Evolutionary conservation across 2,113 vertebrate species (phyloP).

Genomic region (Serinus canaria): DNA sequence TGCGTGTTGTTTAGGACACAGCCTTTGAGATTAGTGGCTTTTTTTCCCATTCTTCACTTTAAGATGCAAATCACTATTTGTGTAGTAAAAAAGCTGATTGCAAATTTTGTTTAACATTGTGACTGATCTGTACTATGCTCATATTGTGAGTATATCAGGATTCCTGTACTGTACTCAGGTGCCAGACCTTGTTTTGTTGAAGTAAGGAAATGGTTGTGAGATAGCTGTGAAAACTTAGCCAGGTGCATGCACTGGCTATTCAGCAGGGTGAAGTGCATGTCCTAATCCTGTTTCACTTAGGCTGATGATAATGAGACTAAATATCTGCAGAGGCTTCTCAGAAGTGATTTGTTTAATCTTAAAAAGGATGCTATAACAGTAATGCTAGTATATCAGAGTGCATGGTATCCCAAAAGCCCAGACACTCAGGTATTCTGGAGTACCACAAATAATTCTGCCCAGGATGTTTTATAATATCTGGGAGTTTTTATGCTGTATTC

Average conservation of each 20-base stretch:
- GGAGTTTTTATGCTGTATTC: background rate
- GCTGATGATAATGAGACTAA: background rate
- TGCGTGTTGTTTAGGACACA: background rate
- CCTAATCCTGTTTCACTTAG: background rate
- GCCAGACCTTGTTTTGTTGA: background rate
- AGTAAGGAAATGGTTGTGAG: background rate
- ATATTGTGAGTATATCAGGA: background rate
- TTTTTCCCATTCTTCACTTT: background rate
- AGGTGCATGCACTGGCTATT: background rate
- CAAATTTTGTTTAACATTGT: background rate
- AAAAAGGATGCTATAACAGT: background rate
- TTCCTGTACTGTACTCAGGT: background rate
- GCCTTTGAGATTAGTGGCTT: background rate
- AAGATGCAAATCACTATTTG: background rate
- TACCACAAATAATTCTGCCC: background rate
- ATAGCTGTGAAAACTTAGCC: background rate
- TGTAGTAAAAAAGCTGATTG: background rate
- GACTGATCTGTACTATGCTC: background rate
- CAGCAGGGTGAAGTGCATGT: background rate
- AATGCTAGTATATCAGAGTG: background rate
- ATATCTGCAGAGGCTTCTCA: background rate
- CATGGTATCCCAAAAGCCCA: background rate
- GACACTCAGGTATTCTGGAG: background rate
- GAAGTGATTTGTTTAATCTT: background rate
- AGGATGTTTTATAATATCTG: background rate